These are phyloP conservation scores for Styela plicata DNA, from an alignment of 23 tunicate genomes.

Conservation along the genomic window DNA sequence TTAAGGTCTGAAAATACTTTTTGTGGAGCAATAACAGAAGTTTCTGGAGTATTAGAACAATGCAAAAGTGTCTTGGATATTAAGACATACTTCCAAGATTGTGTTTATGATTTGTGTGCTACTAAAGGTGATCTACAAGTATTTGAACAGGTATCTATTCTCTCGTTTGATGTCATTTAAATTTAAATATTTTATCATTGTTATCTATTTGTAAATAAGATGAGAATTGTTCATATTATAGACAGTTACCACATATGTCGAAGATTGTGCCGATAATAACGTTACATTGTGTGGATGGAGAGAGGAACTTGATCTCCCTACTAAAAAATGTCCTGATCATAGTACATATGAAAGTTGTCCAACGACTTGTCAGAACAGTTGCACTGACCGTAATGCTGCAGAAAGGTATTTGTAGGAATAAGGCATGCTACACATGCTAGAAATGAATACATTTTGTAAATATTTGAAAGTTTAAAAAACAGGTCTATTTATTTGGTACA, in stretches of 20 bases:
- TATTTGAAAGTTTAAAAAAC: no score
- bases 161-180: no score
- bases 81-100: slow-evolving; percentile 27
- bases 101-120: slow-evolving; percentile 57
- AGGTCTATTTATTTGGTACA: no score
- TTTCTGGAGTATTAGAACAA: slow-evolving; percentile 31
- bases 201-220: no score
- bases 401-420: slow-evolving; percentile 44
- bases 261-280: slow-evolving; percentile 29
- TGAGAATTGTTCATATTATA: no score
- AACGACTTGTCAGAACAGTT: slow-evolving; percentile 40
- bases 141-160: slow-evolving; percentile 36
- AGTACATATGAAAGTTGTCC: slow-evolving; percentile 55
- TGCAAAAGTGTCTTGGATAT: slow-evolving; percentile 33
- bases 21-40: slow-evolving; percentile 38
- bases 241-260: slow-evolving; percentile 35
- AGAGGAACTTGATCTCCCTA: slow-evolving; percentile 10
- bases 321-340: slow-evolving; percentile 28
- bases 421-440: no score
- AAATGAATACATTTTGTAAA: no score
- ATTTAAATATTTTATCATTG: no score
- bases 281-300: slow-evolving; percentile 47
- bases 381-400: slow-evolving; percentile 40
- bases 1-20: slow-evolving; percentile 44
- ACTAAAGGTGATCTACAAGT: slow-evolving; percentile 39